These are phyloP conservation scores for Subacronicta megacephala DNA, from an alignment of 2,888 invertebrate genomes.

Conservation along the genomic window DNA sequence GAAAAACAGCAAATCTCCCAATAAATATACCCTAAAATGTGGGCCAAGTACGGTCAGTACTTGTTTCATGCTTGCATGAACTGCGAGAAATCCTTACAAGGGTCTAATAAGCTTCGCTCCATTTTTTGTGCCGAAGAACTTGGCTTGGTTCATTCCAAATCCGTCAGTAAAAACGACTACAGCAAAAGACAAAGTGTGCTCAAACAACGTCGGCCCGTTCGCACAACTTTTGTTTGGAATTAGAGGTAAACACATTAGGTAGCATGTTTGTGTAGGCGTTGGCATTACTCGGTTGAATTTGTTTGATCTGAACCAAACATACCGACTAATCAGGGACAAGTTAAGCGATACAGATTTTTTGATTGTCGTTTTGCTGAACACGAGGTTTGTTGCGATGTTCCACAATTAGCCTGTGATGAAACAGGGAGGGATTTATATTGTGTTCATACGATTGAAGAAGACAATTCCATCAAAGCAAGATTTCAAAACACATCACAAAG, in stretches of 20 bases:
- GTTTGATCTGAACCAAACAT: slow-evolving; percentile 83
- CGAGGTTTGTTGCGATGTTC: slow-evolving; percentile 31
- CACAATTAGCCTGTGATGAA: slow-evolving; percentile 30
- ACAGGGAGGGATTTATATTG: slow-evolving; percentile 29
- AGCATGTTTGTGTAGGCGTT: slow-evolving; percentile 84
- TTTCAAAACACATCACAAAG: neutral
- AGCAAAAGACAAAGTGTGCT: slow-evolving; percentile 66
- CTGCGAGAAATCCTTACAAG: slow-evolving; percentile 51
- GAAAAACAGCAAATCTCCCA: slow-evolving; percentile 48
- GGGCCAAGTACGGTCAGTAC: slow-evolving; percentile 52
- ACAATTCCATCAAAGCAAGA: slow-evolving; percentile 38
- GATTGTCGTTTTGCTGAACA: slow-evolving; percentile 61
- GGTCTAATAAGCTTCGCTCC: slow-evolving; percentile 52
- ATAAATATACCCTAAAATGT: slow-evolving; percentile 51
- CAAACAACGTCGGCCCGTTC: slow-evolving; percentile 67
- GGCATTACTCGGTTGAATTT: slow-evolving; percentile 74
- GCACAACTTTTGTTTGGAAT: slow-evolving; percentile 84
- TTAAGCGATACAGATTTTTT: slow-evolving; percentile 73
- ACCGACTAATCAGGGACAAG: slow-evolving; percentile 79
- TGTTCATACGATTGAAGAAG: slow-evolving; percentile 33
- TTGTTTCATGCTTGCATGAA: slow-evolving; percentile 58
- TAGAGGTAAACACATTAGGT: slow-evolving; percentile 87
- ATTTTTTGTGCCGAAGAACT: slow-evolving; percentile 52
- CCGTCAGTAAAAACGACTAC: slow-evolving; percentile 61
- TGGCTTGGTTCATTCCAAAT: slow-evolving; percentile 44